A percentile compares a stretch with the other conserved stretches of the same genome.
phyloP scores from a whole-genome alignment of 2,113 vertebrate genomes.

The Egretta garzetta region DNA sequence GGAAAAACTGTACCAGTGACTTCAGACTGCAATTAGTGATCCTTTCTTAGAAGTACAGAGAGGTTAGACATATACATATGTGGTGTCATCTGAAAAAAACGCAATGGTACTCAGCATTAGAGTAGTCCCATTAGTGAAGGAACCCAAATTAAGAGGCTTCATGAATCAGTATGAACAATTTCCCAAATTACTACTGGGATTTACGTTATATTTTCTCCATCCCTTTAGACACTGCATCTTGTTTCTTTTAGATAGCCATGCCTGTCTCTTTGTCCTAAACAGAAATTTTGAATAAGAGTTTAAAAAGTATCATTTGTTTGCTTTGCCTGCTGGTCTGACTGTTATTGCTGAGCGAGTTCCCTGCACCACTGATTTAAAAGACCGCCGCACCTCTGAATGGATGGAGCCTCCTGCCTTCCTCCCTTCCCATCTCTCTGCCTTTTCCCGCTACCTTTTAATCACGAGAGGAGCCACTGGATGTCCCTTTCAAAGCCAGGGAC shows the following conservation, averaged over 20 bases:
- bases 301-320: neutral
- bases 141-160: neutral
- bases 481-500: neutral
- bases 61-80: neutral
- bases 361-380: neutral
- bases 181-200: neutral
- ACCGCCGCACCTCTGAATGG: neutral
- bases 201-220: neutral
- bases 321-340: neutral
- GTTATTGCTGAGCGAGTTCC: neutral
- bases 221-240: fast-evolving
- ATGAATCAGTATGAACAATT: neutral
- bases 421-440: neutral
- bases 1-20: neutral
- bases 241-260: neutral
- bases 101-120: neutral
- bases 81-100: neutral
- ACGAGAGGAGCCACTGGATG: neutral
- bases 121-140: neutral
- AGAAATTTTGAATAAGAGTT: neutral
- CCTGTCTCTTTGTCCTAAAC: neutral
- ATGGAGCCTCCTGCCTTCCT: neutral
- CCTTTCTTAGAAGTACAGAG: neutral
- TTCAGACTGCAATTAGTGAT: neutral
- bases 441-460: neutral